Evolutionary conservation across 2,888 invertebrate genomes (phyloP), one percentile per base, ranked within the genome.

Genomic region (Eustalomyia histrio): DNA sequence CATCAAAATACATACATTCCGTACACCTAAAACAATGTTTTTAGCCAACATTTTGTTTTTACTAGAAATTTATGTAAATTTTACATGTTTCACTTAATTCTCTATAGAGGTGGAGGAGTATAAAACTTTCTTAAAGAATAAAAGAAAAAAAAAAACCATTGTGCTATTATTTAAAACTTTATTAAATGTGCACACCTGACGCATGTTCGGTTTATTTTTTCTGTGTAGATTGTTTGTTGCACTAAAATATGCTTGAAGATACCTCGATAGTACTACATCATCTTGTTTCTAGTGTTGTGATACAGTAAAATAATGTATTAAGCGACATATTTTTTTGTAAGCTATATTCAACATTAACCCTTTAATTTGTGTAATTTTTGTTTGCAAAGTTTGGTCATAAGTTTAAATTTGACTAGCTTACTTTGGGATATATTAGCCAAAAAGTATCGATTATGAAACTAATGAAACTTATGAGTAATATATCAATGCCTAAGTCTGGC

Each of bases 21-120:
- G 29, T 14, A 57, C 21, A 24, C 29, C 18, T 60, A 47, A 47
- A 47, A 47, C 14, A 47, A n/a, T 47, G 18, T 43, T 21, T 60
- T 71, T 17, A 17, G 63, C 24, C 74, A 81, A 79, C 88, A 88
- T 87, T 86, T 87, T 88, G 88, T 85, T 86, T 88, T 88, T 86
- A 88, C 85, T 84, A 85, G 83, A 85, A 87, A 87, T 88, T 88
- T 88, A 88, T 88, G 88, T 87, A 88, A 88, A 88, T 88, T 86
- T 86, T 79, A 84, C 87, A 87, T 88, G 88, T 83, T 86, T 71
- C 47, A 52, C 57, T 78, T 61, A 81, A 74, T 24, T 39, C 60
- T 39, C 24, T 14, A 5, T n/a, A 17, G 60, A 18, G 18, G 21
- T 39, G 21, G 69, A 17, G 33, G 33, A 10, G 52, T 35, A 10